Evolutionary conservation across 2,797 vertebrate genomes (phyloP).

Genomic region (Chelmon rostratus): DNA sequence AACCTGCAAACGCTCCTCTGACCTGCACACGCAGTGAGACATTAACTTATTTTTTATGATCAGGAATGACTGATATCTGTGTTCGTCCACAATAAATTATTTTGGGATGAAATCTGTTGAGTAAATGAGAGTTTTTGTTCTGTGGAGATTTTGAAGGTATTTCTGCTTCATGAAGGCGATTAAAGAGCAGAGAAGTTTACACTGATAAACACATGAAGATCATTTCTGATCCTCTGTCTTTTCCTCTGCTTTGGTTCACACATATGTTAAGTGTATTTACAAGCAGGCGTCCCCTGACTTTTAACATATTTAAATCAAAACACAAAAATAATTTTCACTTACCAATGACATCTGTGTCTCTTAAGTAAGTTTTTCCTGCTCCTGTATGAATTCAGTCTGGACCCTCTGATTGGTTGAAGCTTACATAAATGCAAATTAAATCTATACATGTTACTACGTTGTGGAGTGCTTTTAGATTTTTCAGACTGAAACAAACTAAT

Average conservation of each 20-base stretch:
- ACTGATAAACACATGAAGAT: not conserved
- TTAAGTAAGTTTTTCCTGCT: not conserved
- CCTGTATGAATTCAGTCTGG: not conserved
- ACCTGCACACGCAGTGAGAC: not conserved
- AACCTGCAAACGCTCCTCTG: not conserved
- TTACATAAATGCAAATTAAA: not conserved
- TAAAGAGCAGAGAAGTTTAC: not conserved
- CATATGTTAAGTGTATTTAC: accelerated
- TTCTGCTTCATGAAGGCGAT: not conserved
- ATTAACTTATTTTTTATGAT: conserved; percentile 57
- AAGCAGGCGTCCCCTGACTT: not conserved
- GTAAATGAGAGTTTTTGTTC: not conserved
- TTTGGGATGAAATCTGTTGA: conserved; percentile 29
- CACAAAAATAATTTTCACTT: no score
- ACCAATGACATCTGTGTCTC: not conserved
- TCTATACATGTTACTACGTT: no score
- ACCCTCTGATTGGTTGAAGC: not conserved
- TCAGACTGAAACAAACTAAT: no score
- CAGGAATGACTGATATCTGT: not conserved
- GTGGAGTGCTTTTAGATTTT: no score
- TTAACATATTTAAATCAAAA: not conserved
- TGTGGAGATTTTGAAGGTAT: not conserved
- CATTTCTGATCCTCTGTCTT: not conserved
- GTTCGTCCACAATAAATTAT: conserved; percentile 72
- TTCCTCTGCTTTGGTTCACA: not conserved